Base-by-base conservation (phyloP, 2,888 invertebrate genomes). In the Xiphydria camelus region DNA sequence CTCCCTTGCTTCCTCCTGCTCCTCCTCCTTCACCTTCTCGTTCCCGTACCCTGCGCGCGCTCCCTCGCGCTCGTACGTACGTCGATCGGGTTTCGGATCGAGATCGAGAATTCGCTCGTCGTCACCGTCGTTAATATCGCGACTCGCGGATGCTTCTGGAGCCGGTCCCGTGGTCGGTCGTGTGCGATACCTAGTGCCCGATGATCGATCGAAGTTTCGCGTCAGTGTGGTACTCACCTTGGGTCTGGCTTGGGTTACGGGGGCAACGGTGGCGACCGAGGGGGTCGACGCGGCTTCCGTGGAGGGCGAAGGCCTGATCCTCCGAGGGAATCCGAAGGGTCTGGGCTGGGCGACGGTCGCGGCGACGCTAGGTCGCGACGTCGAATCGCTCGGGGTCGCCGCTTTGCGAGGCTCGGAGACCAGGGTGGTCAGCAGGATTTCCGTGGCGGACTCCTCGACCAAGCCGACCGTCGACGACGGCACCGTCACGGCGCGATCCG, bases 301-400 rank as follows among this genome's bases (percentile, higher is more conserved):
- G 20, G 49, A 41, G 32, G 55, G 49, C 36, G 64, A 44, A 43
- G 78, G 77, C 62, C 78, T 76, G 54, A 70, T 76, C 59, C 78
- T 71, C 58, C 78, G 70, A 26, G 77, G 75, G 55, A 76, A 80
- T 63, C 79, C 78, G 63, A 80, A 81, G 15, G 80, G 80, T 68
- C 80, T 73, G 52, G 80, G 79, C 70, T 79, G 80, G 57, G 79
- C 77, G 51, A 80, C 75, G 39, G 72, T 65, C 39, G 76, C 72
- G 45, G 70, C 48, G n/a, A n/a, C n/a, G n/a, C n/a, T n/a, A n/a
- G n/a, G n/a, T n/a, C n/a, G n/a, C n/a, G n/a, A n/a, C n/a, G n/a
- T n/a, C n/a, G n/a, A n/a, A n/a, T n/a, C n/a, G n/a, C n/a, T n/a
- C n/a, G n/a, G n/a, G 17, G 32, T 41, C 15, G 23, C 4, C 12